phyloP scores from a whole-genome alignment of 2,113 vertebrate genomes.

The Prunella fulvescens region DNA sequence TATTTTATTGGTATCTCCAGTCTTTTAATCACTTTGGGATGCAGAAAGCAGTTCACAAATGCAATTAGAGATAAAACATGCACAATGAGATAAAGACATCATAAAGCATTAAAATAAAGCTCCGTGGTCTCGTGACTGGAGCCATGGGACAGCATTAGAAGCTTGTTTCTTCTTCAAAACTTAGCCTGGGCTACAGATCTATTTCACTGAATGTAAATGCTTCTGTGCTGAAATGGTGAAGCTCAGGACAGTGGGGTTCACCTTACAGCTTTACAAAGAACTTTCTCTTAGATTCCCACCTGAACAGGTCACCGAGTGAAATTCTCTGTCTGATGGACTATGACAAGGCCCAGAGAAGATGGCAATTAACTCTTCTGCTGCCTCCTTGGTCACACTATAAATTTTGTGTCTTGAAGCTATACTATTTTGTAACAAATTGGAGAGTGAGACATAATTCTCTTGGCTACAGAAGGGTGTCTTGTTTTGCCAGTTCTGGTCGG shows the following conservation, averaged over 20 bases:
- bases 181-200: not conserved
- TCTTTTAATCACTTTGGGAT: not conserved
- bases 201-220: not conserved
- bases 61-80: slow-evolving; percentile 38
- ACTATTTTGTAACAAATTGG: not conserved
- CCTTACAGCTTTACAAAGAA: not conserved
- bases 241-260: not conserved
- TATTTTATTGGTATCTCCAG: not conserved
- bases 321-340: not conserved
- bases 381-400: not conserved
- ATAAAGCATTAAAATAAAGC: not conserved
- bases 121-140: not conserved
- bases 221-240: not conserved
- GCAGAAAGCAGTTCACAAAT: slow-evolving; percentile 14
- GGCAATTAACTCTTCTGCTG: not conserved
- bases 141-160: not conserved
- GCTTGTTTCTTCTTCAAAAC: not conserved
- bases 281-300: not conserved
- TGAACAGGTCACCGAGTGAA: not conserved
- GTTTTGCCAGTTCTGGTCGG: not conserved
- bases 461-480: not conserved
- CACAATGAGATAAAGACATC: slow-evolving; percentile 1
- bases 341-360: not conserved
- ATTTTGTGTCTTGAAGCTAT: not conserved
- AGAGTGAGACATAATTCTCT: not conserved